phyloP scores from a whole-genome alignment of 2,113 vertebrate species.

The Numida meleagris region DNA sequence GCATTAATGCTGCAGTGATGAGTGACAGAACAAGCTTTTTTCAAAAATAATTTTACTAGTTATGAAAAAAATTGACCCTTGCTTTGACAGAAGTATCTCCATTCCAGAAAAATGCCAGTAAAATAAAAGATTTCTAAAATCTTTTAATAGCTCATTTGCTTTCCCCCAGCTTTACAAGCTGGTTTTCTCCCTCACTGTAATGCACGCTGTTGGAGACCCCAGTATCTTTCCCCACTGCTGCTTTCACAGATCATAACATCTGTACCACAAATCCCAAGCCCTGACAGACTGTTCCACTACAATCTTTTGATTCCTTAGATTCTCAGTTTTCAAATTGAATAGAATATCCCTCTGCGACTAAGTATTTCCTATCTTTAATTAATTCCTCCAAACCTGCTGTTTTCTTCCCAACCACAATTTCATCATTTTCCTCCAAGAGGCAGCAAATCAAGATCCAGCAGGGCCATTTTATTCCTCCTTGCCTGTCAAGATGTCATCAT shows the following conservation, averaged over 20 bases:
- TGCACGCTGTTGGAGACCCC: background rate
- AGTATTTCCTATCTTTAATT: background rate
- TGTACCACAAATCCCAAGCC: background rate
- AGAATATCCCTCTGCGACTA: background rate
- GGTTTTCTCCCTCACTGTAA: background rate
- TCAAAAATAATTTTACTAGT: background rate
- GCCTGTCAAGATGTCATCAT: background rate
- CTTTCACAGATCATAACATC: background rate
- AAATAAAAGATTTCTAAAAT: background rate
- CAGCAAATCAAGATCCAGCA: background rate
- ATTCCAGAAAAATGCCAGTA: background rate
- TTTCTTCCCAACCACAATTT: background rate
- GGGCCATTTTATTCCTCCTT: background rate
- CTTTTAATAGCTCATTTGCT: background rate
- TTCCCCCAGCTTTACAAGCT: background rate
- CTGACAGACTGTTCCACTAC: background rate
- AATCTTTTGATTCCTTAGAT: background rate
- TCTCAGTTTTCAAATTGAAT: background rate
- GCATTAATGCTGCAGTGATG: background rate
- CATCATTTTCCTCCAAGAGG: background rate
- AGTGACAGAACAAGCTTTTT: background rate
- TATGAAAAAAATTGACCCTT: background rate
- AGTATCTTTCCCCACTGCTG: background rate
- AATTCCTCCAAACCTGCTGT: background rate
- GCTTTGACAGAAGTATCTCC: background rate